Evolutionary conservation across 2,888 invertebrate genomes (phyloP).

Genomic region (Brenthis ino): DNA sequence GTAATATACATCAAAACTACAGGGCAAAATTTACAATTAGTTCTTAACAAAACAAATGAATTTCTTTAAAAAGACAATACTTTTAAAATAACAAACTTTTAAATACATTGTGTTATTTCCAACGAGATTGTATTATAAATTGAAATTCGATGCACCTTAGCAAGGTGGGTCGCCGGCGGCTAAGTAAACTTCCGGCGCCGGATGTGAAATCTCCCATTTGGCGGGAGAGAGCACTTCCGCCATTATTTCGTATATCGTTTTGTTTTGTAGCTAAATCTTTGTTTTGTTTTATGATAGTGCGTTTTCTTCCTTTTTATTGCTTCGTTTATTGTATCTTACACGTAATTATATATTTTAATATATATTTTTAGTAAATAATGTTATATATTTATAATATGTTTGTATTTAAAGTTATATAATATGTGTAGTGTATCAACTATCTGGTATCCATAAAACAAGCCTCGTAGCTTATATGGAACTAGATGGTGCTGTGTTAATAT

Average conservation of each 20-base stretch:
- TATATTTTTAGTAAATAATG: too few species aligned
- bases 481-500: too few species aligned
- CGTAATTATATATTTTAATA: background rate
- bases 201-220: constrained; percentile 65
- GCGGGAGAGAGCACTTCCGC: constrained; percentile 56
- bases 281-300: constrained; percentile 28
- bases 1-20: too few species aligned
- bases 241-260: constrained; percentile 58
- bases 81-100: background rate
- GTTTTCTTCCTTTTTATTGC: constrained; percentile 3
- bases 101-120: background rate
- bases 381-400: too few species aligned
- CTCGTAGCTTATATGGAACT: too few species aligned
- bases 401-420: too few species aligned
- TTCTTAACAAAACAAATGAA: too few species aligned
- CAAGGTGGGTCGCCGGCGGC: constrained; percentile 53
- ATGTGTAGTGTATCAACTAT: too few species aligned
- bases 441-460: too few species aligned
- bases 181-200: constrained; percentile 75
- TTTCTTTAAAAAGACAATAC: background rate
- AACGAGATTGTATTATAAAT: constrained; percentile 24
- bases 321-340: constrained; percentile 7
- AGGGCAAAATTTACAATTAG: too few species aligned
- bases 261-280: constrained; percentile 34
- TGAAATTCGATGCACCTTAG: constrained; percentile 40